Evolutionary conservation across 2,113 vertebrate species (phyloP).

Genomic region (Apteryx owenii): DNA sequence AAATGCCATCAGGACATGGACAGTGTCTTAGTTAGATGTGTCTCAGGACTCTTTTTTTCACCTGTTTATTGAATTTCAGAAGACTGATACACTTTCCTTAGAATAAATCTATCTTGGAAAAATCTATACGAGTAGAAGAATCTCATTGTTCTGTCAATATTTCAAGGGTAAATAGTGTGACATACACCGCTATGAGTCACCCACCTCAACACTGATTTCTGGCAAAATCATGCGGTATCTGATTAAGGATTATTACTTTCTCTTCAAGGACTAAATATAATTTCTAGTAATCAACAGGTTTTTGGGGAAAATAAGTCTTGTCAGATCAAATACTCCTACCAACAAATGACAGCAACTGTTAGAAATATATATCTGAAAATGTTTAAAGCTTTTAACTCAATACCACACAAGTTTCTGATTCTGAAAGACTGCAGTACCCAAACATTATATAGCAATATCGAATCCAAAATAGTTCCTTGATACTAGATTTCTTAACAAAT

Average conservation of each 20-base stretch:
- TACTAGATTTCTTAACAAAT: background rate
- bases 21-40: background rate
- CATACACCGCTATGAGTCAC: background rate
- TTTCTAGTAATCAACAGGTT: background rate
- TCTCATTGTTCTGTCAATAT: constrained; percentile 21
- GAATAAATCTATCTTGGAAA: constrained; percentile 12
- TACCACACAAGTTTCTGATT: background rate
- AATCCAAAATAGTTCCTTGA: background rate
- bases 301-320: background rate
- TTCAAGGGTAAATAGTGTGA: constrained; percentile 15
- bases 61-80: constrained; percentile 12
- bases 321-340: constrained; percentile 30
- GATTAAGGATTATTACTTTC: constrained; percentile 35
- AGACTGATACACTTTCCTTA: background rate
- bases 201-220: background rate
- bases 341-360: background rate
- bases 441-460: background rate
- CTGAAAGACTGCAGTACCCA: background rate
- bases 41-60: background rate
- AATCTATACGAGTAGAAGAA: background rate
- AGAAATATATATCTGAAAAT: background rate
- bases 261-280: constrained; percentile 5
- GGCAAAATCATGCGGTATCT: background rate
- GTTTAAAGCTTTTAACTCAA: background rate
- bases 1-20: background rate